Percentiles rank a stretch among this genome's conserved stretches.
Evolutionary conservation across 2,888 invertebrate species (phyloP).

Genomic region (Pogonocherus hispidulus): DNA sequence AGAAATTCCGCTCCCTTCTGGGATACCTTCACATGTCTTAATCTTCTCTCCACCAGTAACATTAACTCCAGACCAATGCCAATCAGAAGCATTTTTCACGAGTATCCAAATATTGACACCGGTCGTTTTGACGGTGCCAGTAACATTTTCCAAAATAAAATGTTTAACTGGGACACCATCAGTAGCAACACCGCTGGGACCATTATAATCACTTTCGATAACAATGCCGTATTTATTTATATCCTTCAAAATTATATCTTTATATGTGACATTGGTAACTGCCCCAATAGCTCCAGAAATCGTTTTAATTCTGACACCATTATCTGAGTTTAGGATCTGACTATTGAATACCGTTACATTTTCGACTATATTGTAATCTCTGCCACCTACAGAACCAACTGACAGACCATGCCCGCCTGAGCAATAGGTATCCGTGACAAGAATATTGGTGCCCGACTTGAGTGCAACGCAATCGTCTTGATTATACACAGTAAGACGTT

Average conservation of each 20-base stretch:
- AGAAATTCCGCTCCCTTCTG: background rate
- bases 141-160: background rate
- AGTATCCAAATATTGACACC: background rate
- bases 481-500: background rate
- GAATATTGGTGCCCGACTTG: slow-evolving; percentile 6
- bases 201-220: background rate
- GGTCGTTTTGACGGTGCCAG: background rate
- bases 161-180: background rate
- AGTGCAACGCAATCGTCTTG: background rate
- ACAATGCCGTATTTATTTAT: background rate
- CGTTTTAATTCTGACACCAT: slow-evolving; percentile 22
- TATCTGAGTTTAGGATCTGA: background rate
- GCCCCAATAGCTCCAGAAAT: slow-evolving; percentile 14
- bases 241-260: slow-evolving; percentile 5
- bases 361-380: slow-evolving; percentile 6
- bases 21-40: background rate
- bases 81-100: background rate
- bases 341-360: slow-evolving; percentile 9
- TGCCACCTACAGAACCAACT: slow-evolving; percentile 9
- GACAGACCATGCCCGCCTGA: slow-evolving; percentile 22
- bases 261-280: slow-evolving; percentile 8
- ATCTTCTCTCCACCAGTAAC: background rate
- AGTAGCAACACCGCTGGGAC: background rate
- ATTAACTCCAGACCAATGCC: background rate
- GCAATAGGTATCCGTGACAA: slow-evolving; percentile 10